Evolutionary conservation across 2,797 vertebrate genomes (phyloP), one percentile per base, ranked within the genome.

Genomic region (Graptemys geographica): DNA sequence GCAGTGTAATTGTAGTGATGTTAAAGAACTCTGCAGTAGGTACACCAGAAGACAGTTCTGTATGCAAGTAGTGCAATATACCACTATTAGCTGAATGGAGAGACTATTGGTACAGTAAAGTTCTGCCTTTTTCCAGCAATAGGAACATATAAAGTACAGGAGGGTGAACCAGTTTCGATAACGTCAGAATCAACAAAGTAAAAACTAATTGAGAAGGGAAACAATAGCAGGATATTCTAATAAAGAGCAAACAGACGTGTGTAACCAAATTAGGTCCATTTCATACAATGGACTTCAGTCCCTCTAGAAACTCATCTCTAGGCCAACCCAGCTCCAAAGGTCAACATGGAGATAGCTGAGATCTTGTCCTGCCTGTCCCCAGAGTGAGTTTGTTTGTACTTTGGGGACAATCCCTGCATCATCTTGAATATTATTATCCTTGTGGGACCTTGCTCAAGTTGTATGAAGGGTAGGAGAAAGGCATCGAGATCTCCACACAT

Each of bases 1-100:
- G 89, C 93, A 87, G 13, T 27, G 91, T 97, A 88, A 94, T 96
- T 96, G 89, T 95, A 95, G 83, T 91, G 84, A 90, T 51, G 72
- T 88, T 94, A 57, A 95, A 96, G 87, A 92, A 86, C 87, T 96
- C 94, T 94, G 94, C 11, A 90, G 94, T 90, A 90, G 52, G 51
- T 95, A 55, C 74, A 91, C 83, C 52, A 84, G 86, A 96, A 94
- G 81, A 80, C 89, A 80, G 84, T 83, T 94, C 41, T 6, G 7
- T 47, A 47, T 15, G 27, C 13, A 76, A 49, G 27, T 18, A 78
- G 47, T 28, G 44, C 27, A 49, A 44, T 28, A 47, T 28, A 47
- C 12, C 41, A 76, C 12, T 25, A 47, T 28, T 76, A 47, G 23
- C 23, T 76, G 21, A 72, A 72, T 72, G 37, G 6, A 47, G 27